Evolutionary conservation across 2,113 vertebrate species (phyloP), one percentile per base, ranked within the genome.

Genomic region (Dicaeum eximium): DNA sequence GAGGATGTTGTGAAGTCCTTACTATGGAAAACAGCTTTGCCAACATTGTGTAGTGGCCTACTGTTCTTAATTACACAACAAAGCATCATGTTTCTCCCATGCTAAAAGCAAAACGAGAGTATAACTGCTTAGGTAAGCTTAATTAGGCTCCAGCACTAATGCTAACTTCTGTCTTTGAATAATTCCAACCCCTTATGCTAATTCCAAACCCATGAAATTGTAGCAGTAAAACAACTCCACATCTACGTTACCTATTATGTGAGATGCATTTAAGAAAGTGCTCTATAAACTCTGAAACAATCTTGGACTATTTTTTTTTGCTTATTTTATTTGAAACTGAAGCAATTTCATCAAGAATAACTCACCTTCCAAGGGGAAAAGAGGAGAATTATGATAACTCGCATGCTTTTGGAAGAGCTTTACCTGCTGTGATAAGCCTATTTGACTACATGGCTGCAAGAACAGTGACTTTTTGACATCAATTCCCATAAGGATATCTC

Each of bases 101-200:
- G 94, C 95, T 96, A 96, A 88, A 95, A 96, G 48, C 25, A 66
- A 61, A 91, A 40, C 7, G 54, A 45, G 91, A 78, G 30, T 88
- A 31, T 96, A 96, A 95, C 95, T 97, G 96, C 96, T 96, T 97
- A 97, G 93, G 92, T 97, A 98, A 97, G 96, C 97, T 97, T 96
- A 95, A 96, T 95, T 96, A 97, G 94, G 86, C n/a, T 93, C 66
- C 82, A 96, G 30, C 65, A 62, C 50, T 93, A 88, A 86, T 90
- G 67, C 23, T 75, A 62, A 53, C 83, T 94, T 91, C 70, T 8
- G 1, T 53, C 31, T 92, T 48, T 62, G 65, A 90, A 87, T 90
- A 96, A 93, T 95, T 96, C 23, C 54, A 94, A 38, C 24, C 4
- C 48, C 87, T 93, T 80, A 88, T 82, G 86, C 21, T 96, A 92